Evolutionary conservation across 2,797 vertebrate species (phyloP).

Genomic region (Peromyscus attwateri): DNA sequence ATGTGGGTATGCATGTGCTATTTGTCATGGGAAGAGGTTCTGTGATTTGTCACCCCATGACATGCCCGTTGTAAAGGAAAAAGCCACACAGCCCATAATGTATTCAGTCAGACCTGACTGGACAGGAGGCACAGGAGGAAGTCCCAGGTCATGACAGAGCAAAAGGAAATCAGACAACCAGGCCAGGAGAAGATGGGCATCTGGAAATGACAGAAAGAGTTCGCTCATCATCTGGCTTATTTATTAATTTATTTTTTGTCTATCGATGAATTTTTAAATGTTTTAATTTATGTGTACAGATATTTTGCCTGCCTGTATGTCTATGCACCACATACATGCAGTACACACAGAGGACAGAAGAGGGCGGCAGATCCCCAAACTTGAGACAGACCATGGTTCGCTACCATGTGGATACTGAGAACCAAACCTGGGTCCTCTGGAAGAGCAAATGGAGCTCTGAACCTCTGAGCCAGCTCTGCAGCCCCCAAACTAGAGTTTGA

Average conservation of each 20-base stretch:
- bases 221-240: background rate
- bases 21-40: background rate
- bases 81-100: background rate
- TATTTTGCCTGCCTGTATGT: background rate
- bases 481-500: background rate
- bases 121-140: background rate
- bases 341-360: background rate
- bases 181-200: background rate
- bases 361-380: background rate
- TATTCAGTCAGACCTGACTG: background rate
- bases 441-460: background rate
- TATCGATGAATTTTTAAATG: background rate
- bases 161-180: background rate
- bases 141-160: background rate
- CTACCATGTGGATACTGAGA: background rate
- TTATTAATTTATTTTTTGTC: background rate
- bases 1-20: background rate
- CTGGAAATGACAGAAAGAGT: background rate
- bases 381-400: background rate
- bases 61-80: background rate
- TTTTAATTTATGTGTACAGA: background rate
- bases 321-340: background rate
- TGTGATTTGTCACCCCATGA: background rate
- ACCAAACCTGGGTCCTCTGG: background rate
- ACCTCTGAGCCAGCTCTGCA: background rate